Base-by-base conservation (phyloP, 2,797 vertebrate genomes). In the Triplophysa bombifrons region DNA sequence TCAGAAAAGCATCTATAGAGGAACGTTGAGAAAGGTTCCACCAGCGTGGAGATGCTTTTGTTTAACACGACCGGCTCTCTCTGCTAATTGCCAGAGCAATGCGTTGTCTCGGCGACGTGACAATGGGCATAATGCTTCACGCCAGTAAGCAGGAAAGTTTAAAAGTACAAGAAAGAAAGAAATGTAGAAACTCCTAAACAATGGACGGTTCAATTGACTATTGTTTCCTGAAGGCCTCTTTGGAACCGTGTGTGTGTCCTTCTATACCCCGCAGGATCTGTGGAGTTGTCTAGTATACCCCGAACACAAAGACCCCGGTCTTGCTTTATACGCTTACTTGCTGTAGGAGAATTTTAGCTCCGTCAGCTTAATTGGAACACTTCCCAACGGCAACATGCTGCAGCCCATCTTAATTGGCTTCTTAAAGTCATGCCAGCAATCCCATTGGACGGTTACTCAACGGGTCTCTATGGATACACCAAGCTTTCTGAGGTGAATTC, bases 321-420 rank as follows among this genome's bases (percentile, higher is more conserved):
- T 76, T 88, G 86, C 87, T 86, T 82, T 87, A 77, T 14, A 84
- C 82, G 72, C 83, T 84, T 84, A 41, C 58, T 30, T 82, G 70
- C 81, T 82, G 87, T 83, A 85, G 84, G 84, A 82, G 81, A 76
- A 78, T 86, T 88, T 90, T 70, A 84, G 82, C 87, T 89, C 87
- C 80, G 88, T 92, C 90, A 90, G 87, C 88, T 89, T 94, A 93
- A 94, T 93, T 94, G 91, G 90, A 90, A 88, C 46, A 20, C 87
- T 88, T 93, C 90, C 91, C 88, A 89, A 93, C 84, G 87, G 88
- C 83, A 55, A 90, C 82, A 89, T 86, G 88, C 87, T 86, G 88
- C 38, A 80, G 85, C 82, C 85, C 76, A 82, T 90, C 78, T 83
- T 92, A 93, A 92, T 92, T 92, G 92, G 89, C 88, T 92, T 82